Evolutionary conservation across 2,888 invertebrate species (phyloP).

Genomic region (Pardosa pseudoannulata): DNA sequence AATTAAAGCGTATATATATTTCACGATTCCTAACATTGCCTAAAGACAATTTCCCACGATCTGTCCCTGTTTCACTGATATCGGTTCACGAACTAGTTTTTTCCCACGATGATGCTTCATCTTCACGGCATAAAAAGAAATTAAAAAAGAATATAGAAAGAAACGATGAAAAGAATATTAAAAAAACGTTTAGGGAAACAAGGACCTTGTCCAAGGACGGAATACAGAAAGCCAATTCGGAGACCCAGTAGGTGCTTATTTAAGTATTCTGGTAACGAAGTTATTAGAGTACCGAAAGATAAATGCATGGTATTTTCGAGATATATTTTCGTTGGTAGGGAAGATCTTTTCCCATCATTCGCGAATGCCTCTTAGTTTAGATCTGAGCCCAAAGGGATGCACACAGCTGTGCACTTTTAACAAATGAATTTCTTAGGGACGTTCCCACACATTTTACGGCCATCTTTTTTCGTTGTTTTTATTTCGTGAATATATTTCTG

Average conservation of each 20-base stretch:
- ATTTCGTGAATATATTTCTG: too few relatives aligned
- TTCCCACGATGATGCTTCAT: conserved; percentile 53
- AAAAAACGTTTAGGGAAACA: conserved; percentile 5
- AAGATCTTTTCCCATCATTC: too few relatives aligned
- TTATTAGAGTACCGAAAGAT: conserved; percentile 51
- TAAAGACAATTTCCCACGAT: conserved; percentile 63
- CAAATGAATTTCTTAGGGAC: too few relatives aligned
- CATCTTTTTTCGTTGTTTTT: too few relatives aligned
- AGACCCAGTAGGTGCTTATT: conserved; percentile 31
- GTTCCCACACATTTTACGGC: too few relatives aligned
- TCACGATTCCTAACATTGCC: conserved; percentile 25
- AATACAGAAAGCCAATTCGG: conserved; percentile 11
- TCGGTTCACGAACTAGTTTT: conserved; percentile 22
- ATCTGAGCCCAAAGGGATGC: too few relatives aligned
- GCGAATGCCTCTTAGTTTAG: too few relatives aligned
- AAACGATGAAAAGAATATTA: background rate
- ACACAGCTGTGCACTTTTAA: too few relatives aligned
- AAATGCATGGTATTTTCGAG: conserved; percentile 35
- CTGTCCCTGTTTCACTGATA: conserved; percentile 20
- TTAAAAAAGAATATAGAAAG: background rate
- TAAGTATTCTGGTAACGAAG: conserved; percentile 46
- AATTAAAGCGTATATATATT: conserved; percentile 8
- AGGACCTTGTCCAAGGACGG: conserved; percentile 64
- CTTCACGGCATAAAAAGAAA: conserved; percentile 28
- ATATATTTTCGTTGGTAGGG: too few relatives aligned